Percentiles rank a stretch among this genome's conserved stretches.
Conservation (phyloP, 2,113 vertebrate species). For the Lepus timidus region DNA sequence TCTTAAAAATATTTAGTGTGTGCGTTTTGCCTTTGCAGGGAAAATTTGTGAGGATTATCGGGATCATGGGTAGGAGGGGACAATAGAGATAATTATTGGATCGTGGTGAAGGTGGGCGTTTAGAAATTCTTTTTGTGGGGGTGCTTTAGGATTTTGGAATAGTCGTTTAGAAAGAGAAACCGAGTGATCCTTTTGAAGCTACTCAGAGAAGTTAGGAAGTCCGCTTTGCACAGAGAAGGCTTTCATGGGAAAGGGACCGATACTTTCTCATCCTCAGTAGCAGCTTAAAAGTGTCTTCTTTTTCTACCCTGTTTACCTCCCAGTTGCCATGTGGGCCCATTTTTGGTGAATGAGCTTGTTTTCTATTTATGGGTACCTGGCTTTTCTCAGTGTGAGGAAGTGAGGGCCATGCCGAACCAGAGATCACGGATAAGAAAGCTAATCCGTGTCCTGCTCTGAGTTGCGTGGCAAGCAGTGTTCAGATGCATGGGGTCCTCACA, state of each 20-base stretch:
- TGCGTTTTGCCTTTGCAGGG: not conserved
- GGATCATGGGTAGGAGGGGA: not conserved
- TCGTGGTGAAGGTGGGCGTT: conserved; percentile 38
- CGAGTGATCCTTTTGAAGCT: not conserved
- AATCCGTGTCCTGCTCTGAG: not conserved
- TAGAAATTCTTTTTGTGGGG: not conserved
- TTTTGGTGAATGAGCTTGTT: conserved; percentile 61
- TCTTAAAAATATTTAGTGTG: not conserved
- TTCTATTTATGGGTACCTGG: conserved; percentile 46
- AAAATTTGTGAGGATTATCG: conserved; percentile 7
- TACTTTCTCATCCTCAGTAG: not conserved
- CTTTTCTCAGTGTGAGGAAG: not conserved
- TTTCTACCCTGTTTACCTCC: not conserved
- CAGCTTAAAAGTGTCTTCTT: conserved; percentile 7
- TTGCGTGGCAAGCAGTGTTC: not conserved
- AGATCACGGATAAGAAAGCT: not conserved
- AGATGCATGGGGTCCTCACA: not conserved
- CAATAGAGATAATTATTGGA: not conserved
- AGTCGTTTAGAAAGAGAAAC: conserved; percentile 17
- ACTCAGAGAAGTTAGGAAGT: not conserved
- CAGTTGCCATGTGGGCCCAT: not conserved
- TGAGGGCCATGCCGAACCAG: not conserved
- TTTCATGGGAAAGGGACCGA: not conserved
- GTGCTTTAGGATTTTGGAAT: not conserved
- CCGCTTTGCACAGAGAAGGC: not conserved